These are phyloP conservation scores for Aulostomus chinensis DNA, from an alignment of 2,797 vertebrate species.

Conservation along the genomic window DNA sequence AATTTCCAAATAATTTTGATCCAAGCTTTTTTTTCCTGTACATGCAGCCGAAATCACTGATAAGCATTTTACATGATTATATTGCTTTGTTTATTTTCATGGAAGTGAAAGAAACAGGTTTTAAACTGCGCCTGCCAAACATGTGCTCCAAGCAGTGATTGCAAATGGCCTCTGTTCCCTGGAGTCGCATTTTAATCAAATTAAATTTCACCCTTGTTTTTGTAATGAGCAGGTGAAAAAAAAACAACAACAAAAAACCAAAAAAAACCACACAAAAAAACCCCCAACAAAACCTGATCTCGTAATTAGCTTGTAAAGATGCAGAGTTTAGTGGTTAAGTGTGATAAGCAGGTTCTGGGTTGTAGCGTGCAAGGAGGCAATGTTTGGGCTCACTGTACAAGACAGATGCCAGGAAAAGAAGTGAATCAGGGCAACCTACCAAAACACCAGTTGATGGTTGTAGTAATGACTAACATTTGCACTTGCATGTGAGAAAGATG, in stretches of 20 bases:
- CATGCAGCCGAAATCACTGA: not conserved
- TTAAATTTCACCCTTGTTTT: slow-evolving; percentile 46
- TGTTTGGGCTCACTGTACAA: too few relatives aligned
- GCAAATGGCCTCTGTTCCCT: slow-evolving; percentile 14
- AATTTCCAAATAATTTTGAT: too few relatives aligned
- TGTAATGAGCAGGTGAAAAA: slow-evolving; percentile 35
- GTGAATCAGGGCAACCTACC: too few relatives aligned
- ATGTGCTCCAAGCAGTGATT: not conserved
- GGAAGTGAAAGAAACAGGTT: slow-evolving; percentile 2
- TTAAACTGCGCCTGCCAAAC: not conserved
- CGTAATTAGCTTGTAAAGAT: slow-evolving; percentile 41
- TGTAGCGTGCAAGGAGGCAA: too few relatives aligned
- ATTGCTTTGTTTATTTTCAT: not conserved
- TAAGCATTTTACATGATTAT: not conserved
- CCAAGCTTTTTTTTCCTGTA: not conserved
- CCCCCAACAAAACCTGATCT: slow-evolving; percentile 6
- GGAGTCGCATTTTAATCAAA: slow-evolving; percentile 35
- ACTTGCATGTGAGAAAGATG: too few relatives aligned
- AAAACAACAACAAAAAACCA: not conserved
- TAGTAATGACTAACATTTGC: too few relatives aligned
- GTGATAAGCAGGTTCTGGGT: slow-evolving; percentile 19
- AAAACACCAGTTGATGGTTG: too few relatives aligned
- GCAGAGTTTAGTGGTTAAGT: slow-evolving; percentile 40
- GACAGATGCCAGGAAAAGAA: too few relatives aligned
- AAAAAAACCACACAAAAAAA: too few relatives aligned